A percentile compares a stretch with the other conserved stretches of the same genome.
phyloP scores from a whole-genome alignment of 2,888 invertebrate genomes.

The Sinhomidia bicolor region DNA sequence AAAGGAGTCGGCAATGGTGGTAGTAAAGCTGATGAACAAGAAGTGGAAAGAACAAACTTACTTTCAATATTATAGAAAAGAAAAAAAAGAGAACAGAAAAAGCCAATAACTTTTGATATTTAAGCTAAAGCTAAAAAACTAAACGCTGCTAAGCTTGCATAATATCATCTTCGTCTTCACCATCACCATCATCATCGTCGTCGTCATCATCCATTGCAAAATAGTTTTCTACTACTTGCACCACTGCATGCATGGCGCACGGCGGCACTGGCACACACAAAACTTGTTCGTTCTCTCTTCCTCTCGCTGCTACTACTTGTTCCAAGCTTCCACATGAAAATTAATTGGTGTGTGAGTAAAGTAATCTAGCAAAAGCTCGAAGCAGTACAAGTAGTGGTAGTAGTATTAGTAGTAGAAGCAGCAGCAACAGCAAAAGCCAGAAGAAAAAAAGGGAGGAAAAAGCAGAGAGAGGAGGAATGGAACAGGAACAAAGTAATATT shows the following conservation, averaged over 20 bases:
- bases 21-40: constrained; percentile 29
- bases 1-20: background rate
- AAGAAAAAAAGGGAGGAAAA: background rate
- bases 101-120: constrained; percentile 71
- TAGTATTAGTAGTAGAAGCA: too few species aligned
- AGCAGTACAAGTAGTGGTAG: too few species aligned
- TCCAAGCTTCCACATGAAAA: constrained; percentile 44
- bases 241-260: constrained; percentile 11
- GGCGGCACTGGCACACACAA: background rate
- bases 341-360: constrained; percentile 57
- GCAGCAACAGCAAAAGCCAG: background rate
- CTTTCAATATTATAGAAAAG: constrained; percentile 12
- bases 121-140: constrained; percentile 47
- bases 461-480: background rate
- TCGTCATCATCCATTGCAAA: constrained; percentile 35
- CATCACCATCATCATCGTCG: constrained; percentile 36
- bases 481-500: constrained; percentile 25
- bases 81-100: constrained; percentile 20
- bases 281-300: background rate
- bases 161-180: constrained; percentile 36
- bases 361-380: constrained; percentile 43
- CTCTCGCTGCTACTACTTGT: background rate
- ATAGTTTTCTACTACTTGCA: constrained; percentile 48
- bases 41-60: constrained; percentile 7
- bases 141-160: constrained; percentile 47